Percentiles rank a stretch among this genome's conserved stretches.
Evolutionary conservation across 2,113 vertebrate genomes (phyloP).

Genomic region (Thunnus maccoyii): DNA sequence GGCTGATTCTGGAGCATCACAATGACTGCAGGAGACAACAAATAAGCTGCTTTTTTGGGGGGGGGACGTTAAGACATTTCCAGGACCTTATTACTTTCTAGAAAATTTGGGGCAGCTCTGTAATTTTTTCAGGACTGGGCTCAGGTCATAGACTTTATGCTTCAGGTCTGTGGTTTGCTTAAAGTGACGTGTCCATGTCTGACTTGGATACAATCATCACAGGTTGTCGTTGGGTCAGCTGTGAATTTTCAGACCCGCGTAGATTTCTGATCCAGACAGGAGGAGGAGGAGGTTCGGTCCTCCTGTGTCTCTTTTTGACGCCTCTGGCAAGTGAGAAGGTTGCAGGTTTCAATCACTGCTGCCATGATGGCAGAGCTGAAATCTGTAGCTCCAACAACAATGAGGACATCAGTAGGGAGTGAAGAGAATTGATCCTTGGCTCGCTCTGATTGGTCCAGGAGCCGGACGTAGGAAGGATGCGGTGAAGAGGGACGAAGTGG

Average conservation of each 20-base stretch:
- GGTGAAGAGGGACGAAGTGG: conserved; percentile 89
- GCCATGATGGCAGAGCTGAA: not conserved
- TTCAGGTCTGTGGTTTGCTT: conserved; percentile 24
- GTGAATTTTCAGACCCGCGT: not conserved
- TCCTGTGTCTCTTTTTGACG: conserved; percentile 21
- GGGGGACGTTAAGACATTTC: not conserved
- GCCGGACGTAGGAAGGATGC: conserved; percentile 91
- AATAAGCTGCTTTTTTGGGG: not conserved
- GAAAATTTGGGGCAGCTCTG: not conserved
- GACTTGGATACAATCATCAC: not conserved
- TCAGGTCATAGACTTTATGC: too few species aligned
- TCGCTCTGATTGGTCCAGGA: conserved; percentile 91
- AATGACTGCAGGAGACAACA: not conserved
- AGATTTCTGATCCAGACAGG: conserved; percentile 5
- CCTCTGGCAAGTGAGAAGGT: conserved; percentile 19
- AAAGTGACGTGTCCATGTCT: not conserved
- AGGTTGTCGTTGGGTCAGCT: not conserved
- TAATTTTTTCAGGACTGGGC: not conserved
- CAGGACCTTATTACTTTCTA: conserved; percentile 37
- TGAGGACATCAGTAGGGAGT: conserved; percentile 87
- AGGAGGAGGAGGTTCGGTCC: not conserved
- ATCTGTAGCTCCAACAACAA: conserved; percentile 21
- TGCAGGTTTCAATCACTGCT: conserved; percentile 40
- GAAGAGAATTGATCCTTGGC: conserved; percentile 92
- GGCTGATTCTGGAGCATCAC: conserved; percentile 4